Conservation (phyloP, 2,797 vertebrate genomes). For the Benthosema pterotum region DNA sequence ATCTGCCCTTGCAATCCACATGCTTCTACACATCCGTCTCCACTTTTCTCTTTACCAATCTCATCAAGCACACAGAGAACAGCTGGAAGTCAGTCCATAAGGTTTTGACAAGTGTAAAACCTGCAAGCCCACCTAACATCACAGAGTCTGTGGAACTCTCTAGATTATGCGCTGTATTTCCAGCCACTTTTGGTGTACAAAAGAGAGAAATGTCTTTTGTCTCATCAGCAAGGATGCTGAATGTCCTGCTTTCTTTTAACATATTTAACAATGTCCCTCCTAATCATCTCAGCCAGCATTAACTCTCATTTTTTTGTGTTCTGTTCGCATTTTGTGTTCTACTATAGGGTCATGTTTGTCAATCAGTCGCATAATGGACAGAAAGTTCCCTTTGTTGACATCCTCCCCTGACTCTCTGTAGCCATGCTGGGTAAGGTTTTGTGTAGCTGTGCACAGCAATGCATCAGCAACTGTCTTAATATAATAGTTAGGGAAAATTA, state of each 20-base stretch:
- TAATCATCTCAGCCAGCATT: slow-evolving; percentile 19
- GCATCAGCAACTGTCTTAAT: slow-evolving; percentile 21
- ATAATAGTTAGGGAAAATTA: no score
- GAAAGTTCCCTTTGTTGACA: slow-evolving; percentile 8
- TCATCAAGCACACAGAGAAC: slow-evolving; percentile 18
- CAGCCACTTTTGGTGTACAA: slow-evolving; percentile 22
- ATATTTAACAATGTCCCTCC: slow-evolving; percentile 12
- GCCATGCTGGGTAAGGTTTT: slow-evolving; percentile 22
- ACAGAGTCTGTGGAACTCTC: slow-evolving; percentile 12
- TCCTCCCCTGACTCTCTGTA: slow-evolving; percentile 7
- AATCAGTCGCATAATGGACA: slow-evolving; percentile 18
- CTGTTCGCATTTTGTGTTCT: slow-evolving; percentile 11
- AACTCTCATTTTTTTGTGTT: slow-evolving; percentile 24
- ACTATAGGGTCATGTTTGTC: slow-evolving; percentile 23
- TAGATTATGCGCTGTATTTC: not conserved
- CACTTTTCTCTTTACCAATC: slow-evolving; percentile 5
- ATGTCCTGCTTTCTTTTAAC: slow-evolving; percentile 15
- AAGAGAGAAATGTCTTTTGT: slow-evolving; percentile 2
- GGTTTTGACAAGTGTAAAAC: slow-evolving; percentile 10
- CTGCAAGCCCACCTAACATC: slow-evolving; percentile 6
- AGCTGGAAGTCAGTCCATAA: slow-evolving; percentile 20
- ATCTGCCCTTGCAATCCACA: slow-evolving; percentile 10
- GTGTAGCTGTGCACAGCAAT: slow-evolving; percentile 21
- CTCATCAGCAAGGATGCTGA: not conserved
- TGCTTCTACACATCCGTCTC: slow-evolving; percentile 20